Evolutionary conservation across 2,888 invertebrate genomes (phyloP).

Genomic region (Philopedon plagiatum): DNA sequence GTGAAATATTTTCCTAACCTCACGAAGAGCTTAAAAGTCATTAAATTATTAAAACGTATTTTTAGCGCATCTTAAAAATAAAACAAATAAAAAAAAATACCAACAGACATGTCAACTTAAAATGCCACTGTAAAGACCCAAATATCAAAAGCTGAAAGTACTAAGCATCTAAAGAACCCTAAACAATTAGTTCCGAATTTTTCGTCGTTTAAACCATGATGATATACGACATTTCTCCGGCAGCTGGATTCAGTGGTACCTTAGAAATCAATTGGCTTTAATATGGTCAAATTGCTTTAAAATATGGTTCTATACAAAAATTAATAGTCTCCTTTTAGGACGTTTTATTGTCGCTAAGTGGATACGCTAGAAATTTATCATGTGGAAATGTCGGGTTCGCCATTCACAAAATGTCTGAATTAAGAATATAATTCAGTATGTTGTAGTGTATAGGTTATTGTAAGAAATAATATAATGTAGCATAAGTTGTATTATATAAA

Average conservation of each 20-base stretch:
- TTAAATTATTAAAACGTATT: too few relatives aligned
- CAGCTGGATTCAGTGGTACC: constrained; percentile 40
- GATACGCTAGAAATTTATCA: constrained; percentile 47
- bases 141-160: background rate
- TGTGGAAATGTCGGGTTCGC: constrained; percentile 38
- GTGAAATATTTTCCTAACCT: too few relatives aligned
- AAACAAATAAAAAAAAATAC: too few relatives aligned
- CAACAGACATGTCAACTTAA: too few relatives aligned
- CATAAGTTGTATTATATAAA: background rate
- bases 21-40: too few relatives aligned
- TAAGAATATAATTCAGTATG: constrained; percentile 33
- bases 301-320: constrained; percentile 63
- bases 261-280: constrained; percentile 64
- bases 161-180: constrained; percentile 45
- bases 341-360: constrained; percentile 51
- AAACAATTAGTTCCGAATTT: constrained; percentile 67
- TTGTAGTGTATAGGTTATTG: constrained; percentile 1
- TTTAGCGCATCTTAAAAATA: too few relatives aligned
- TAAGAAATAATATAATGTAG: background rate
- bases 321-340: constrained; percentile 59
- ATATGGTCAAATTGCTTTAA: constrained; percentile 69
- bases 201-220: constrained; percentile 65
- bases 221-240: constrained; percentile 64
- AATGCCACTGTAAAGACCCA: too few relatives aligned
- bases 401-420: constrained; percentile 1